A percentile compares a stretch with the other conserved stretches of the same genome.
Conservation (phyloP, 2,888 invertebrate genomes). For the Hemicrepidius hirtus region DNA sequence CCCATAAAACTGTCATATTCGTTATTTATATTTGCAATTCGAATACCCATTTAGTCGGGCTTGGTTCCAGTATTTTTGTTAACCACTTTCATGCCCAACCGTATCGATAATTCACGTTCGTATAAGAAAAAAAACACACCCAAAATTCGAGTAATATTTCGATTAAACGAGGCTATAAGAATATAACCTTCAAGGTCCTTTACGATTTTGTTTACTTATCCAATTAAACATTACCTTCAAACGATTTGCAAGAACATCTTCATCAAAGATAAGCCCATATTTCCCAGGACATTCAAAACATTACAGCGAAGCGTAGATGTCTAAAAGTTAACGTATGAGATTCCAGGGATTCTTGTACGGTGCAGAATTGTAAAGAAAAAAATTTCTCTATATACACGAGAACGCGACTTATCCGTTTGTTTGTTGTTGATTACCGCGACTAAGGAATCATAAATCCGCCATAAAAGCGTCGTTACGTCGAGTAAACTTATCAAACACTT, state of each 20-base stretch:
- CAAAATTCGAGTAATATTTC: too few species aligned
- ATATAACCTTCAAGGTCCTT: neutral
- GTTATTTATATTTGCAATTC: conserved; percentile 36
- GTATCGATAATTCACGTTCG: neutral
- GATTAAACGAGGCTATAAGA: too few species aligned
- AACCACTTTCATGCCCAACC: conserved; percentile 9
- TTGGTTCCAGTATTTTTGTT: conserved; percentile 4
- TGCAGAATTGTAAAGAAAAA: conserved; percentile 26
- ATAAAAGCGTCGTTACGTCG: conserved; percentile 27
- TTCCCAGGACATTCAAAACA: conserved; percentile 10
- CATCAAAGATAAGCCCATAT: conserved; percentile 11
- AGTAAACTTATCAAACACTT: conserved; percentile 32
- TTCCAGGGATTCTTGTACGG: conserved; percentile 15
- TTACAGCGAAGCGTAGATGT: conserved; percentile 4
- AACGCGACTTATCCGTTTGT: conserved; percentile 20
- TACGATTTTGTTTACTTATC: too few species aligned
- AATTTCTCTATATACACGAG: neutral
- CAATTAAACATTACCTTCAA: neutral
- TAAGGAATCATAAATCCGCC: conserved; percentile 34
- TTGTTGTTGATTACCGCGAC: conserved; percentile 25
- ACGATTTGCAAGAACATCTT: conserved; percentile 10
- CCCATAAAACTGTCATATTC: conserved; percentile 37
- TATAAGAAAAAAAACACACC: neutral
- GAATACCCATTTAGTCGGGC: conserved; percentile 23
- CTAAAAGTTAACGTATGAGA: conserved; percentile 11